Conservation (phyloP, 2,888 invertebrate species). For the Agrochola macilenta region DNA sequence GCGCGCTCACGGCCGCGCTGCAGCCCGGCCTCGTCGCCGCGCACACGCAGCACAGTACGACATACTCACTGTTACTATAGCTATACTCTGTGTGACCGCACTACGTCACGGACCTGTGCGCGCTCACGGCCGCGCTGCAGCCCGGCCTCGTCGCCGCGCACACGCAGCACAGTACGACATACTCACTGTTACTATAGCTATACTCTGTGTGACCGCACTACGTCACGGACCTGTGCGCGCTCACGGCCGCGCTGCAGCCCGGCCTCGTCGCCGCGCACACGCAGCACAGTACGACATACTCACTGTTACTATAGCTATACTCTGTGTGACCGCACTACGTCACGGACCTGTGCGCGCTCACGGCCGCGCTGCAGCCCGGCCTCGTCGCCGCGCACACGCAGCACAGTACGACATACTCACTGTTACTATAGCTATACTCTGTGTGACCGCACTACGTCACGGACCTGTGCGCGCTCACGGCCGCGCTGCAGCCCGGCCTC, state of each 20-base stretch:
- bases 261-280: too few species aligned
- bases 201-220: conserved; percentile 91
- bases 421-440: neutral
- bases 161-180: conserved; percentile 4
- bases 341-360: conserved; percentile 5
- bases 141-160: conserved; percentile 20
- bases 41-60: too few species aligned
- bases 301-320: too few species aligned
- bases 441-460: conserved; percentile 92
- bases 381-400: conserved; percentile 10
- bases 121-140: conserved; percentile 23
- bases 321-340: neutral
- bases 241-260: too few species aligned
- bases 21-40: conserved; percentile 89
- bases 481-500: conserved; percentile 89
- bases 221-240: conserved; percentile 91
- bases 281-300: too few species aligned
- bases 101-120: conserved; percentile 67
- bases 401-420: neutral
- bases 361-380: conserved; percentile 27
- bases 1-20: conserved; percentile 92
- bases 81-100: conserved; percentile 86
- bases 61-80: conserved; percentile 64
- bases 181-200: neutral
- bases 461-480: conserved; percentile 90